Conservation (phyloP, 2,888 invertebrate species). For the Epinotia brunnichana region DNA sequence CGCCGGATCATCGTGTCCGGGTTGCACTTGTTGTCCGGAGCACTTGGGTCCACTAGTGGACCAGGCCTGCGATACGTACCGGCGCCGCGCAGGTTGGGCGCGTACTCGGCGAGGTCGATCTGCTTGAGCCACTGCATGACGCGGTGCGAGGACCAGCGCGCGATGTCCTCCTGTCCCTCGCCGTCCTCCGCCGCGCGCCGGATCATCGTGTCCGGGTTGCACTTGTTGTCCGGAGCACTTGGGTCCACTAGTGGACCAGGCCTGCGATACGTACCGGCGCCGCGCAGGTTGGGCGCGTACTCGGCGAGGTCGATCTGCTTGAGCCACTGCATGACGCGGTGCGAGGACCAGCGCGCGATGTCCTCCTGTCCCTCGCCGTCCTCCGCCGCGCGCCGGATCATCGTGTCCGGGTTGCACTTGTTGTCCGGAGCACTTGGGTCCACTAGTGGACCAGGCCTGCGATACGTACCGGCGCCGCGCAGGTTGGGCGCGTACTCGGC, state of each 20-base stretch:
- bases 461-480: constrained; percentile 89
- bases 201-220: too few relatives aligned
- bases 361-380: constrained; percentile 52
- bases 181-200: too few relatives aligned
- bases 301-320: constrained; percentile 98
- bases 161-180: constrained; percentile 50
- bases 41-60: too few relatives aligned
- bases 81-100: constrained; percentile 97
- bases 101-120: constrained; percentile 98
- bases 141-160: constrained; percentile 86
- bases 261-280: too few relatives aligned
- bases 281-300: constrained; percentile 93
- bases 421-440: too few relatives aligned
- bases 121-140: constrained; percentile 99
- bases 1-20: constrained; percentile 87
- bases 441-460: too few relatives aligned
- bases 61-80: constrained; percentile 76
- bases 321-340: constrained; percentile 99
- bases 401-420: constrained; percentile 60
- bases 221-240: too few relatives aligned
- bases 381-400: constrained; percentile 89
- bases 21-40: background rate
- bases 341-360: constrained; percentile 83
- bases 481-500: constrained; percentile 99
- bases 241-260: too few relatives aligned